Evolutionary conservation across 2,888 invertebrate genomes (phyloP).

Genomic region (Crioceris asparagi): DNA sequence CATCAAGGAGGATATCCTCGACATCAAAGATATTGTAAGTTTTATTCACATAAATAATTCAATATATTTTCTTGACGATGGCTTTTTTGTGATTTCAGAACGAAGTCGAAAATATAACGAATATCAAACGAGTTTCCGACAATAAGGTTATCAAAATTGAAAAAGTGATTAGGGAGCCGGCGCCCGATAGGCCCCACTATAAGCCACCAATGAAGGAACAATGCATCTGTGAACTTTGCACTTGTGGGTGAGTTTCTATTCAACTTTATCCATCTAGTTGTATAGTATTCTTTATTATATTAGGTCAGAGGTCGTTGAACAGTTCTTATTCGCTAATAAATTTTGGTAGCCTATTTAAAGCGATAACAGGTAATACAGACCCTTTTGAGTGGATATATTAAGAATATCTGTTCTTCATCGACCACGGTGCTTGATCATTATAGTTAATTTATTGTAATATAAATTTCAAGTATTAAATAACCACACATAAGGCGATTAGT

Average conservation of each 20-base stretch:
- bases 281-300: too few species aligned
- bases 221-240: constrained; percentile 84
- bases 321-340: too few species aligned
- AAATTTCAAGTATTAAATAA: too few species aligned
- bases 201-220: constrained; percentile 55
- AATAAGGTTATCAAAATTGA: constrained; percentile 43
- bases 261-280: too few species aligned
- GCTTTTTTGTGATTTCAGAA: constrained; percentile 28
- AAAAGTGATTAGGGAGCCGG: constrained; percentile 34
- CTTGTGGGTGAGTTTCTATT: constrained; percentile 67
- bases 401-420: too few species aligned
- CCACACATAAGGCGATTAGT: too few species aligned
- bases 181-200: constrained; percentile 33
- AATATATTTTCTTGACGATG: constrained; percentile 1
- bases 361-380: too few species aligned
- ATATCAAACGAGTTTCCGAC: constrained; percentile 39
- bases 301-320: too few species aligned
- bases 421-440: too few species aligned
- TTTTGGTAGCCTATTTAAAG: too few species aligned
- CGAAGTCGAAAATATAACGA: constrained; percentile 36
- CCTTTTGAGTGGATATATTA: too few species aligned
- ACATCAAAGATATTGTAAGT: constrained; percentile 45
- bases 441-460: too few species aligned
- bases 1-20: constrained; percentile 47
- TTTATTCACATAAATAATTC: constrained; percentile 3